Conservation (phyloP, 23 tunicate species). For the Corella eumyota region DNA sequence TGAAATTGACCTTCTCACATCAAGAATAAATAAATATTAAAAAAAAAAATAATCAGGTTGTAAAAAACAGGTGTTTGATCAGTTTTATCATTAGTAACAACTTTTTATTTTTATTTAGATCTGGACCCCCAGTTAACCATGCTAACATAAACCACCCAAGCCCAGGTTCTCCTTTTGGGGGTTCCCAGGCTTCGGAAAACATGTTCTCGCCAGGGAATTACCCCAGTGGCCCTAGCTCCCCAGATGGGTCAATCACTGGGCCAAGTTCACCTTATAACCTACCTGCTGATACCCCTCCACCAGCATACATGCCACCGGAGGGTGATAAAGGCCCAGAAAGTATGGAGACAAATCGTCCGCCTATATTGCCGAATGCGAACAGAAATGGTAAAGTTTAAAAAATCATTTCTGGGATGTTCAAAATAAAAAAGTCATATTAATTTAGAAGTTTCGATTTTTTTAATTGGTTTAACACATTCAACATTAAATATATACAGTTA, state of each 20-base stretch:
- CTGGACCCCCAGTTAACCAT: constrained; percentile 14
- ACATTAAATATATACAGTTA: too few relatives aligned
- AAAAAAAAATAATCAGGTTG: too few relatives aligned
- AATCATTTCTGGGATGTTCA: too few relatives aligned
- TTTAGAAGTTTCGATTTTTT: too few relatives aligned
- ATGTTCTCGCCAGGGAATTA: background rate
- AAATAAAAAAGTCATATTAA: too few relatives aligned
- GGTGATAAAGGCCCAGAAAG: constrained; percentile 27
- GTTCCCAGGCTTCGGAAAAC: constrained; percentile 28
- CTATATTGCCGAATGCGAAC: constrained; percentile 15
- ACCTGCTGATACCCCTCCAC: constrained; percentile 95
- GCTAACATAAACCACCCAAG: constrained; percentile 27
- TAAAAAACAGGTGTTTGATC: too few relatives aligned
- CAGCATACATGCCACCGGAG: constrained; percentile 84
- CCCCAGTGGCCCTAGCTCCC: constrained; percentile 70
- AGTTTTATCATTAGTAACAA: too few relatives aligned
- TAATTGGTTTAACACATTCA: too few relatives aligned
- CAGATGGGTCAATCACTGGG: constrained; percentile 67
- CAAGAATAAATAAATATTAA: too few relatives aligned
- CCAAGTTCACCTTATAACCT: constrained; percentile 91
- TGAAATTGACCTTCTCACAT: too few relatives aligned
- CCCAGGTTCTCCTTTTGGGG: constrained; percentile 42
- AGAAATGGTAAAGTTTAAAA: too few relatives aligned
- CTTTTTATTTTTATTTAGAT: too few relatives aligned
- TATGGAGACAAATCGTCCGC: constrained; percentile 50